Evolutionary conservation across 1,140 invertebrate species (phyloP).

Genomic region (Eufriesea mexicana): DNA sequence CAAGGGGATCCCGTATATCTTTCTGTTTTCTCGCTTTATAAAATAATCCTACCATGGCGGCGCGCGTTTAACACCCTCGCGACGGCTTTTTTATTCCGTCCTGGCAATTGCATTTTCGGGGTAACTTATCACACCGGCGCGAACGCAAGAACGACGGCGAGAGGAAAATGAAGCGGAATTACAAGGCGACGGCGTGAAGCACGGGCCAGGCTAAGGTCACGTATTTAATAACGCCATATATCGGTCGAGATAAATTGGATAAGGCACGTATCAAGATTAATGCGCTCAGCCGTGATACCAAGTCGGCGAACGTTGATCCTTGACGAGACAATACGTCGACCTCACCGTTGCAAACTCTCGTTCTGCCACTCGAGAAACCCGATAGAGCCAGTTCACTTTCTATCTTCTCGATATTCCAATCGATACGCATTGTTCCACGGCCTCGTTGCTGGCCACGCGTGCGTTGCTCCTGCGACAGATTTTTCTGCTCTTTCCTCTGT

Average conservation of each 20-base stretch:
- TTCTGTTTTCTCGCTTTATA: neutral
- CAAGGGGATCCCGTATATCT: neutral
- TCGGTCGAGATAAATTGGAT: slow-evolving; percentile 64
- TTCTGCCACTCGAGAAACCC: neutral
- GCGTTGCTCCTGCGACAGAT: neutral
- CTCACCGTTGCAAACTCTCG: neutral
- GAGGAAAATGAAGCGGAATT: slow-evolving; percentile 43
- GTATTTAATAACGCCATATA: slow-evolving; percentile 67
- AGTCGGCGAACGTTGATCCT: slow-evolving; percentile 2
- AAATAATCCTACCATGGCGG: neutral
- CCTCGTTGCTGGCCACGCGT: neutral
- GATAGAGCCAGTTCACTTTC: slow-evolving; percentile 7
- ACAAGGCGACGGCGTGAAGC: slow-evolving; percentile 19
- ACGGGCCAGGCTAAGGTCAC: slow-evolving; percentile 51
- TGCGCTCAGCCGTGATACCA: slow-evolving; percentile 32
- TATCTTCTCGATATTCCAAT: neutral
- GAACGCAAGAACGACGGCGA: neutral
- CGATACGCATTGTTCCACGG: slow-evolving; percentile 5
- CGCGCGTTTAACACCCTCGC: neutral
- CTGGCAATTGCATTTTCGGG: slow-evolving; percentile 15
- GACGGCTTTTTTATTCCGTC: neutral
- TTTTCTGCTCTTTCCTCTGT: neutral
- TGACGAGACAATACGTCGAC: slow-evolving; percentile 17
- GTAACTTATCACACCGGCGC: slow-evolving; percentile 30
- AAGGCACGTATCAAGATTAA: slow-evolving; percentile 67